Conservation (phyloP, 1,140 invertebrate species). For the Drosophila santomea region DNA sequence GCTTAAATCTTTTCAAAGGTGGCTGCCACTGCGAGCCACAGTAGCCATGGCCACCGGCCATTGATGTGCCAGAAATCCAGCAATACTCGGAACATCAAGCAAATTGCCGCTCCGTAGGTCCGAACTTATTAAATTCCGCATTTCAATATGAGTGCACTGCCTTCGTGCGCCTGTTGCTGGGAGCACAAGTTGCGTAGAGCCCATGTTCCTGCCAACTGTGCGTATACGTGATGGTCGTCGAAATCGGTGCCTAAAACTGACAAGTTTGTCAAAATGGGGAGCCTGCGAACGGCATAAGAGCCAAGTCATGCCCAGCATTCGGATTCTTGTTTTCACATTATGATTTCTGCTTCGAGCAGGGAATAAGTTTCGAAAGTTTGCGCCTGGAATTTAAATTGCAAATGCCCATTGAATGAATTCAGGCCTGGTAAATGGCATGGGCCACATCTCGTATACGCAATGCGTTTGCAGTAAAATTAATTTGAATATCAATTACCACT, state of each 20-base stretch:
- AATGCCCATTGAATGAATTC: background rate
- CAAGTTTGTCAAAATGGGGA: background rate
- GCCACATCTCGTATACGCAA: slow-evolving; percentile 23
- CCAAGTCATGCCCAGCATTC: slow-evolving; percentile 13
- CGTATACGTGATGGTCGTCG: slow-evolving; percentile 20
- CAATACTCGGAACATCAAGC: background rate
- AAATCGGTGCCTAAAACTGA: background rate
- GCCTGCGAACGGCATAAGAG: slow-evolving; percentile 9
- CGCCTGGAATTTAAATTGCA: slow-evolving; percentile 18
- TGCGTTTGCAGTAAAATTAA: slow-evolving; percentile 3
- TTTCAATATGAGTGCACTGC: slow-evolving; percentile 13
- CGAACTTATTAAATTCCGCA: slow-evolving; percentile 34
- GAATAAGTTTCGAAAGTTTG: slow-evolving; percentile 22
- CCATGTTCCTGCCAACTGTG: slow-evolving; percentile 8
- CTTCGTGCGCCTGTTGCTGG: slow-evolving; percentile 6
- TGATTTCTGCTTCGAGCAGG: slow-evolving; percentile 9
- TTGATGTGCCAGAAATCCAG: background rate
- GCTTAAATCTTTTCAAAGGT: background rate
- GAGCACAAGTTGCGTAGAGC: slow-evolving; percentile 6
- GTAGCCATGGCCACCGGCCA: slow-evolving; percentile 3
- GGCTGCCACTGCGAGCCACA: too few species aligned
- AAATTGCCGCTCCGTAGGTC: background rate
- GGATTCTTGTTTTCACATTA: slow-evolving; percentile 1
- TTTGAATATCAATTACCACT: slow-evolving; percentile 1
- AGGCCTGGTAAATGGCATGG: slow-evolving; percentile 3